These are phyloP conservation scores for Drosophila bunnanda DNA, from an alignment of 2,888 invertebrate genomes.

Conservation along the genomic window DNA sequence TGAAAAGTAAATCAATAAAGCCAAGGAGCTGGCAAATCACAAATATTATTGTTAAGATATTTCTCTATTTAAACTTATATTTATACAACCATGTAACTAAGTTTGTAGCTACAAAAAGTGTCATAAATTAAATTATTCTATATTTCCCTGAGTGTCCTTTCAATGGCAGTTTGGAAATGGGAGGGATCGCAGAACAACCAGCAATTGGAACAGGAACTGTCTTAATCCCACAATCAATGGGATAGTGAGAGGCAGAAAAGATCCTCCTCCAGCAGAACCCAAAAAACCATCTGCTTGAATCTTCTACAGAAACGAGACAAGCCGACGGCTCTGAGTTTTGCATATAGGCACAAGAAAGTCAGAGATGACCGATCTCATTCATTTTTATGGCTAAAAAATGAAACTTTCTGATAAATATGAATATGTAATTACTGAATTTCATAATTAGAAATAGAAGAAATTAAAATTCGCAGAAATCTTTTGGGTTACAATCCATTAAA, in stretches of 20 bases:
- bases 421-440: too few species aligned
- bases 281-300: slow-evolving; percentile 19
- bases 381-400: too few species aligned
- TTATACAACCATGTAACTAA: too few species aligned
- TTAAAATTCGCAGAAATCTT: too few species aligned
- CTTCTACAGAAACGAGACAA: slow-evolving; percentile 35
- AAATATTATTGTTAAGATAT: fast-evolving
- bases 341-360: slow-evolving; percentile 19
- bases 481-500: too few species aligned
- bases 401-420: too few species aligned
- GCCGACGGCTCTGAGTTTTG: slow-evolving; percentile 34
- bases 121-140: too few species aligned
- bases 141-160: neutral
- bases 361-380: slow-evolving; percentile 24
- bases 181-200: slow-evolving; percentile 22
- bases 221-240: slow-evolving; percentile 73
- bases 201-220: slow-evolving; percentile 57
- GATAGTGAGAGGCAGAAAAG: slow-evolving; percentile 42
- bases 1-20: neutral
- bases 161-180: slow-evolving; percentile 25
- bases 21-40: neutral
- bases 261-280: slow-evolving; percentile 6
- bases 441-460: too few species aligned
- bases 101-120: too few species aligned
- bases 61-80: too few species aligned